Evolutionary conservation across 2,888 invertebrate genomes (phyloP), one percentile per base, ranked within the genome.

Genomic region (Baronia brevicornis): DNA sequence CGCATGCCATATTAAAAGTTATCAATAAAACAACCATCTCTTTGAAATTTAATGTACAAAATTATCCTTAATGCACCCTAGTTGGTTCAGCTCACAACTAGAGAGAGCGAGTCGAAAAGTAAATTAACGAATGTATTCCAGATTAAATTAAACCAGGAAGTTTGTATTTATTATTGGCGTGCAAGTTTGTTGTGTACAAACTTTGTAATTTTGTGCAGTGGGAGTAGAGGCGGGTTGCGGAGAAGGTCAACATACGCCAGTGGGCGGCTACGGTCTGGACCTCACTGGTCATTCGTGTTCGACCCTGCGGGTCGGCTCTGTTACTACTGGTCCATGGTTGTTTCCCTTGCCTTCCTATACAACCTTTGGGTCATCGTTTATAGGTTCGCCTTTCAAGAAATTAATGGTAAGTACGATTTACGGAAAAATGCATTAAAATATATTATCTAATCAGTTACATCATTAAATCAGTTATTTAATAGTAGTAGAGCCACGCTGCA

Each of bases 291-390:
- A 30, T 97, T 98, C 79, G 97, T 98, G 49, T 98, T 98, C 77
- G 98, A 98, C 86, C 98, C 98, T 11, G 96, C 98, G 50, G 98
- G 98, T 44, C 90, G 97, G 30, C 88, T 98, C 44, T 96, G 95
- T 82, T 97, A 97, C 86, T 96, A 96, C 71, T 97, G 97, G 97
- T 96, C 96, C 56, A 94, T 96, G 93, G 94, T 96, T 54, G 96
- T 97, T 53, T 96, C 96, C 50, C 89, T 96, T 66, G 96, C 96
- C 66, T 97, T 96, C 85, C 91, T 97, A 62, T 97, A 97, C 87
- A 97, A 97, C 84, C 94, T 97, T 68, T 97, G 96, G 97, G 96
- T 96, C 78, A 96, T 98, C 86, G 96, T 97, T 74, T 98, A 97
- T 88, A 92, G 98, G 84, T 98, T 97, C 88, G 96, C 98, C 84